Evolutionary conservation across 2,888 invertebrate species (phyloP), one percentile per base, ranked within the genome.

Genomic region (Ditula angustiorana): DNA sequence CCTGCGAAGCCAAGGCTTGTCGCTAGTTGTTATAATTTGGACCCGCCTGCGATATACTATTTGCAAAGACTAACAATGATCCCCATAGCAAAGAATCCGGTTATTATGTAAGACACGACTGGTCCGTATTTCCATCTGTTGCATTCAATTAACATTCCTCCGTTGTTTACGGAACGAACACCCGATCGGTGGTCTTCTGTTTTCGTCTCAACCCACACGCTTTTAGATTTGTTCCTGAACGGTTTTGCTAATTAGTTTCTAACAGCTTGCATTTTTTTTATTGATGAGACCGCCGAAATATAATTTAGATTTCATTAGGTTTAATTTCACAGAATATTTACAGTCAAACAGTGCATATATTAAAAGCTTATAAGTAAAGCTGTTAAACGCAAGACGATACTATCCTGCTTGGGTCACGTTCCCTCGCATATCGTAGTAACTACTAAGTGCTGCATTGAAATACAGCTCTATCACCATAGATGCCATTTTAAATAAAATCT

Each of bases 71-170:
- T n/a, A 26, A 41, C 2, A 41, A 41, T 41, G 19, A 19, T 13
- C 19, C 10, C 11, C 10, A 50, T 16, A 16, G 16, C 30, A 19
- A 50, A 50, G n/a, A 53, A 23, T 16, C n/a, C 23, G 11, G 11
- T 4, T 49, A n/a, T 53, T 53, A 33, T 21, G 52, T 53, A 53
- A 35, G 50, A 53, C 16, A 37, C 41, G 19, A 41, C 19, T 41
- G 41, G 8, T 19, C n/a, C n/a, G n/a, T n/a, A 21, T 21, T 35
- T 53, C 23, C n/a, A 35, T 23, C 33, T 53, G 52, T 53, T 53
- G 33, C 35, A 53, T 33, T 53, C 52, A 33, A 53, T 53, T 35
- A 53, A 53, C 21, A 52, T 52, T 53, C 52, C 35, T 7, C 0
- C 2, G 5, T 35, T 53, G 33, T 53, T 53, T 53, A 53, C 23